phyloP scores from a whole-genome alignment of 1,140 invertebrate genomes.

The Drosophila nigromelanica region DNA sequence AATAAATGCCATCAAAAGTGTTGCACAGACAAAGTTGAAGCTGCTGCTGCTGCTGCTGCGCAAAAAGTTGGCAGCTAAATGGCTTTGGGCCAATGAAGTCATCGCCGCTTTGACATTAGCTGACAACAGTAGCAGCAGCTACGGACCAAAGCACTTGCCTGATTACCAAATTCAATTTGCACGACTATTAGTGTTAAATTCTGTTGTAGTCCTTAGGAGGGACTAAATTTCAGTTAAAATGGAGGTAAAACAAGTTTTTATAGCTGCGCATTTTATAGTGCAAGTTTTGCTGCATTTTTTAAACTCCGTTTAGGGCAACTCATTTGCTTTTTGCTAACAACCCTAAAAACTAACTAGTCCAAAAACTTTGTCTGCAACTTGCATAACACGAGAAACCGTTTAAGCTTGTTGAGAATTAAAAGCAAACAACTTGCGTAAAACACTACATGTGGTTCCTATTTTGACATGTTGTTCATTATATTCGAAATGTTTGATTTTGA shows the following conservation, averaged over 20 bases:
- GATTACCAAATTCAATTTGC: conserved; percentile 52
- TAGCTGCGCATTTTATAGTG: not conserved
- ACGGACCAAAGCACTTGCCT: conserved; percentile 42
- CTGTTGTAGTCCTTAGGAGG: not conserved
- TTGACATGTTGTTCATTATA: too few species aligned
- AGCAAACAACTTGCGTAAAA: not conserved
- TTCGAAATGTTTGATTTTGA: too few species aligned
- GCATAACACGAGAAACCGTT: not conserved
- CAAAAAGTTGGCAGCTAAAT: conserved; percentile 45
- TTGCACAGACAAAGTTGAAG: conserved; percentile 71
- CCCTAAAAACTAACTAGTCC: not conserved
- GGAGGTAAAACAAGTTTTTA: not conserved
- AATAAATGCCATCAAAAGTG: conserved; percentile 76
- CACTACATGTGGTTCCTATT: too few species aligned
- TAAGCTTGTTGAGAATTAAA: not conserved
- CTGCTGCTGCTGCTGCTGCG: conserved; percentile 12
- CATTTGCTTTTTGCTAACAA: not conserved
- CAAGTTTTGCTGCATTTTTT: not conserved
- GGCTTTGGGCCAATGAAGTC: conserved; percentile 55
- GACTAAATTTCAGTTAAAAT: not conserved
- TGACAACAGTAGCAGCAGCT: not conserved
- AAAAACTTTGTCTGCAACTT: not conserved
- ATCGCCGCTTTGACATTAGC: conserved; percentile 32
- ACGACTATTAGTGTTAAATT: conserved; percentile 44
- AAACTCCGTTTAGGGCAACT: not conserved